These are phyloP conservation scores for Chiloscyllium punctatum DNA, from an alignment of 2,797 vertebrate species.

Conservation along the genomic window DNA sequence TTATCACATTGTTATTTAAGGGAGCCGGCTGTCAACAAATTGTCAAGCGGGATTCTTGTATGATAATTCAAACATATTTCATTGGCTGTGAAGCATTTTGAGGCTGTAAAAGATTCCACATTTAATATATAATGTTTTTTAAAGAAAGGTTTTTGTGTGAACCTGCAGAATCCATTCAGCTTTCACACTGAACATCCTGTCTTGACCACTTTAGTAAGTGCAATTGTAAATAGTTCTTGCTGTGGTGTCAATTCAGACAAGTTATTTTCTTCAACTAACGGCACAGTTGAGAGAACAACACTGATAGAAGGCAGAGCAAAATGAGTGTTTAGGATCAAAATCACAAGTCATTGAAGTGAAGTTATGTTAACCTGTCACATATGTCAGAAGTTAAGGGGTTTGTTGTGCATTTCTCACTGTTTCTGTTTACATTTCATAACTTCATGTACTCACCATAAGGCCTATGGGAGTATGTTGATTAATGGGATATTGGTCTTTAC, in stretches of 20 bases:
- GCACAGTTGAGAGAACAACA: not conserved
- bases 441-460: not conserved
- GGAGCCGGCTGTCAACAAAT: not conserved
- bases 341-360: not conserved
- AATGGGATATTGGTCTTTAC: not conserved
- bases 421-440: not conserved
- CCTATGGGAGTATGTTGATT: not conserved
- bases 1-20: not conserved
- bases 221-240: constrained; percentile 1
- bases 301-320: not conserved
- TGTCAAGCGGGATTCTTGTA: not conserved
- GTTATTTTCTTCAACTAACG: constrained; percentile 54
- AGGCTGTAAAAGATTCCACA: not conserved
- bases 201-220: not conserved
- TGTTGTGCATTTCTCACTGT: not conserved
- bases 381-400: not conserved
- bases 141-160: not conserved
- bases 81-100: not conserved
- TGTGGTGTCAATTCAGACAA: constrained; percentile 66
- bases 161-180: not conserved
- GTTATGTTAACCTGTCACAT: not conserved
- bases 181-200: not conserved
- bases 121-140: not conserved
- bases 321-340: not conserved
- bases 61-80: not conserved